Percentiles rank a stretch among this genome's conserved stretches.
These are phyloP conservation scores for Mus spicilegus DNA, from an alignment of 2,113 vertebrate species.

Conservation along the genomic window DNA sequence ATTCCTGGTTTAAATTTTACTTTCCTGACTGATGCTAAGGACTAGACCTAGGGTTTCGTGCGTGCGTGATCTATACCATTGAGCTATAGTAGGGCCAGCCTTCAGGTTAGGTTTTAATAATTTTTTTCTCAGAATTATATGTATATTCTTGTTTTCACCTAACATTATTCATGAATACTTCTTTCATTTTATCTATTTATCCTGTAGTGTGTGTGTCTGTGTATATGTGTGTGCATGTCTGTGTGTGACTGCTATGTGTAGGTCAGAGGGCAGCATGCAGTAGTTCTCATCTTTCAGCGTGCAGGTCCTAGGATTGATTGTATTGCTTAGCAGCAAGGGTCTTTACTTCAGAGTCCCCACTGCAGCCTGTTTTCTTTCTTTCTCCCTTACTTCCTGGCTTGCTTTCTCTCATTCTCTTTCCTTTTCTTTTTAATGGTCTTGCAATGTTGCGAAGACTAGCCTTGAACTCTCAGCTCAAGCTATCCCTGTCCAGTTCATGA, in stretches of 20 bases:
- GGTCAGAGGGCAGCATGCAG: not conserved
- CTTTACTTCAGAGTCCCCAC: not conserved
- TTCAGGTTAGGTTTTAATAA: conserved; percentile 22
- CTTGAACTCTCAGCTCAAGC: not conserved
- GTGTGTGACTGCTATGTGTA: not conserved
- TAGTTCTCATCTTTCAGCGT: not conserved
- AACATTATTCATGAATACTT: conserved; percentile 29
- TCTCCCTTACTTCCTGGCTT: not conserved
- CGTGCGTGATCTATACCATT: not conserved
- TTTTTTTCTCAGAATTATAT: conserved; percentile 10
- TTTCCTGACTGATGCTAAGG: not conserved
- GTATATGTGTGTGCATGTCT: not conserved
- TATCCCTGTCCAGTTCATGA: not conserved
- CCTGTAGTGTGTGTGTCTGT: not conserved
- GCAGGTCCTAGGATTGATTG: not conserved
- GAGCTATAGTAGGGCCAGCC: not conserved
- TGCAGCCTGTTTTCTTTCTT: not conserved
- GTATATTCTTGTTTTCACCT: not conserved
- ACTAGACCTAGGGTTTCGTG: not conserved
- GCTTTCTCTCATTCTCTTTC: not conserved
- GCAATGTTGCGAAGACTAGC: not conserved
- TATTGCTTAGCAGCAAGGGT: not conserved
- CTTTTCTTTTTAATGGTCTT: not conserved
- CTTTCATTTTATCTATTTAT: not conserved
- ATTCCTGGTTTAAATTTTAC: conserved; percentile 20